Conservation (phyloP, 2,888 invertebrate species). For the Lypha dubia region DNA sequence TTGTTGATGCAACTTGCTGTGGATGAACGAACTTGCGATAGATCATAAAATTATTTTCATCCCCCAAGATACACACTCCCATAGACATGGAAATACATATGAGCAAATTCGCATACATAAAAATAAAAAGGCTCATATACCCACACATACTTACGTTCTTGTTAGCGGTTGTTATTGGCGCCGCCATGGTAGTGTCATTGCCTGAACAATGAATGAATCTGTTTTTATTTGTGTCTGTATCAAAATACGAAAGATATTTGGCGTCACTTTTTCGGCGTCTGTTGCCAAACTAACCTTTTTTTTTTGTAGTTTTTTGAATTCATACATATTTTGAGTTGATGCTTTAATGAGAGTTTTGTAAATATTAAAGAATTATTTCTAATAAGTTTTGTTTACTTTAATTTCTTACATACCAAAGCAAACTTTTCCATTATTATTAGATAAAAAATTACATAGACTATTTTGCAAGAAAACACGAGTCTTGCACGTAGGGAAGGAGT, state of each 20-base stretch:
- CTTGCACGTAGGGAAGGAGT: too few relatives aligned
- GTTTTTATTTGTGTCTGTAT: constrained; percentile 67
- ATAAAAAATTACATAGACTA: not conserved
- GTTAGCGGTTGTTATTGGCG: constrained; percentile 61
- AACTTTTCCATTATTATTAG: not conserved
- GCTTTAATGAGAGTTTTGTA: constrained; percentile 29
- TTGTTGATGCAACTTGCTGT: not conserved
- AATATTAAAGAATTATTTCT: not conserved
- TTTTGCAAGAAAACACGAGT: not conserved
- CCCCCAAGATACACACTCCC: not conserved
- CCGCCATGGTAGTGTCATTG: constrained; percentile 65
- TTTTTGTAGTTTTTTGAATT: constrained; percentile 16
- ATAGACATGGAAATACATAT: not conserved
- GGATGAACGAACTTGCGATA: not conserved
- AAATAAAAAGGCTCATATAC: not conserved
- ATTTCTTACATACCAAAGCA: not conserved
- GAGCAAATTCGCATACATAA: not conserved
- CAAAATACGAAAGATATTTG: constrained; percentile 51
- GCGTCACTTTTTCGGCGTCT: constrained; percentile 69
- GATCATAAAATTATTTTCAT: constrained; percentile 35
- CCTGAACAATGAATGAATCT: constrained; percentile 50
- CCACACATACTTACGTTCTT: constrained; percentile 31
- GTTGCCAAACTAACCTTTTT: constrained; percentile 62
- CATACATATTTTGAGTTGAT: constrained; percentile 19
- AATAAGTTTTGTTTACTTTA: not conserved